Conservation (phyloP, 2,888 invertebrate genomes). For the Teinopalpus imperialis region DNA sequence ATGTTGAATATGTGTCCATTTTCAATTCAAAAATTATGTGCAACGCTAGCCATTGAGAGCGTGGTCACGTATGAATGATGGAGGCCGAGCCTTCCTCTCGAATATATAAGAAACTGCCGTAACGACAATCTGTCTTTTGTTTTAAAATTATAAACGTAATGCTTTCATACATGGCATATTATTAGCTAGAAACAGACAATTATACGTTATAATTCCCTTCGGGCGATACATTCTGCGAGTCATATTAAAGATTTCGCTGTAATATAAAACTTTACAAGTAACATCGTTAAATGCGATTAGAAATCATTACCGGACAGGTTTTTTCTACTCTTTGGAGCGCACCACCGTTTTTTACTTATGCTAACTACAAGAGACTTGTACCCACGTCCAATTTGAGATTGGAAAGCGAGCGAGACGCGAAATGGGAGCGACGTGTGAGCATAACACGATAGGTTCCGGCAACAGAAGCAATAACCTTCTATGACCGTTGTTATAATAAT, state of each 20-base stretch:
- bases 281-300: slow-evolving; percentile 30
- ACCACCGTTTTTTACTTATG: slow-evolving; percentile 12
- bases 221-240: slow-evolving; percentile 14
- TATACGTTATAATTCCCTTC: slow-evolving; percentile 20
- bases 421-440: slow-evolving; percentile 30
- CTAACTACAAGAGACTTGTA: slow-evolving; percentile 27
- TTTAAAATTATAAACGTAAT: background rate
- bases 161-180: background rate
- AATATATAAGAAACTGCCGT: slow-evolving; percentile 48
- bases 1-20: no score
- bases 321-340: slow-evolving; percentile 26
- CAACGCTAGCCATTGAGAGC: slow-evolving; percentile 40
- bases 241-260: slow-evolving; percentile 10
- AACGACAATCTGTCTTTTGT: slow-evolving; percentile 38
- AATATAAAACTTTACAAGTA: slow-evolving; percentile 27
- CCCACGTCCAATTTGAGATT: slow-evolving; percentile 34
- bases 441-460: slow-evolving; percentile 3
- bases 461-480: background rate
- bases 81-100: slow-evolving; percentile 26
- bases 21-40: slow-evolving; percentile 33
- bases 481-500: background rate
- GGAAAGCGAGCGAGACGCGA: slow-evolving; percentile 33
- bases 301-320: slow-evolving; percentile 33
- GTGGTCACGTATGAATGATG: slow-evolving; percentile 42
- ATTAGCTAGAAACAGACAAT: slow-evolving; percentile 2